Evolutionary conservation across 2,888 invertebrate genomes (phyloP), one percentile per base, ranked within the genome.

Genomic region (Meiosimyza decipiens): DNA sequence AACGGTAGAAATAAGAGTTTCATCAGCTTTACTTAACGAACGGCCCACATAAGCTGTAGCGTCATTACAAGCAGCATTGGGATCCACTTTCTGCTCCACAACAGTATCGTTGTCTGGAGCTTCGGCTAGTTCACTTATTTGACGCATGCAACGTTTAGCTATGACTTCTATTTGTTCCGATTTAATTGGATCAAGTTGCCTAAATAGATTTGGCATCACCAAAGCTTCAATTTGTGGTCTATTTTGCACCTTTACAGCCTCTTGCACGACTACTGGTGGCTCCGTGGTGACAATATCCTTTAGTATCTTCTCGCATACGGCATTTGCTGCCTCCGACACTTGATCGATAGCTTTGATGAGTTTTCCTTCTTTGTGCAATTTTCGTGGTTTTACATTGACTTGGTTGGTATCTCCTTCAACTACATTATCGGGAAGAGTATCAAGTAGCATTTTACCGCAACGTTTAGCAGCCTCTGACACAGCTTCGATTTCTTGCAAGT

Each of bases 81-180:
- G 47, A 6, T 49, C 51, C 50, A 74, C 62, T 62, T 75, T 74
- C 71, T 73, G 73, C 59, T 75, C 77, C 71, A 78, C 78, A 50
- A 87, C 79, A 69, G 88, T 87, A 78, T 88, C 89, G 80, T 89
- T 89, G 71, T 88, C 87, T 73, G 83, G 82, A 15, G 77, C 77
- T 52, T 80, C 81, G n/a, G 76, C 88, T 74, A 87, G 76, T 71
- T 85, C 84, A 73, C 84, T 87, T 18, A 86, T 77, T 68, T 86
- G 86, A 11, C 84, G 83, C 86, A 86, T 86, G 75, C 87, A 87
- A 22, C 87, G 90, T 86, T 83, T 89, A 79, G 81, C 89, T 84
- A 84, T 90, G 84, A 80, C 89, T 81, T 84, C 90, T 85, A 84
- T 86, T 84, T 84, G 87, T 72, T 83, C 89, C 83, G 84, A 89